These are phyloP conservation scores for Drosophila atripex DNA, from an alignment of 2,888 invertebrate genomes.

Conservation along the genomic window DNA sequence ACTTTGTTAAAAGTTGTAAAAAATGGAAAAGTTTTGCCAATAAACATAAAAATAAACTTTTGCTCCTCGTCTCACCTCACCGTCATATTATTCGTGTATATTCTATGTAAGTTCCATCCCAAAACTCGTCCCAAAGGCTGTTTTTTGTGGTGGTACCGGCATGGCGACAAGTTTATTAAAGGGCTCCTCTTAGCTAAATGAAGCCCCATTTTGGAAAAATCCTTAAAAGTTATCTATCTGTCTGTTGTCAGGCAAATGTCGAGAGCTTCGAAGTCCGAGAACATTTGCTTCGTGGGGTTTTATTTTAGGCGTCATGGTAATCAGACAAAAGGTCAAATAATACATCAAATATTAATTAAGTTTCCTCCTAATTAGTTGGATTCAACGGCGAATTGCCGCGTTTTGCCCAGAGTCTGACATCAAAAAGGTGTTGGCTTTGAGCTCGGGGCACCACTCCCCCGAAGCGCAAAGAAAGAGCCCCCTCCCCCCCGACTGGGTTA, in stretches of 20 bases:
- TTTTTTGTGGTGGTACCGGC: conserved; percentile 40
- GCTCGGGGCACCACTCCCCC: conserved; percentile 48
- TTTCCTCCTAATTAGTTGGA: conserved; percentile 73
- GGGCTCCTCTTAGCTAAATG: conserved; percentile 54
- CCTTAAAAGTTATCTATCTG: conserved; percentile 40
- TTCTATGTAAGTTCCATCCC: conserved; percentile 3
- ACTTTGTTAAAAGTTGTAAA: conserved; percentile 68
- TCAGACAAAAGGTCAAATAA: conserved; percentile 55
- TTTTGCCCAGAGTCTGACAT: conserved; percentile 43
- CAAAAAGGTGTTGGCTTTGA: conserved; percentile 65
- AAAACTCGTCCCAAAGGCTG: conserved; percentile 31
- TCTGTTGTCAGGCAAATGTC: conserved; percentile 27
- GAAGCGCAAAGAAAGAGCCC: conserved; percentile 52
- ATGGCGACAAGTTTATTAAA: conserved; percentile 72
- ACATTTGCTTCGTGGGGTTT: not conserved
- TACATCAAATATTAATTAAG: conserved; percentile 72
- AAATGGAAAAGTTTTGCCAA: conserved; percentile 75
- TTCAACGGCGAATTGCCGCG: conserved; percentile 44
- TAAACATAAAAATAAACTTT: conserved; percentile 73
- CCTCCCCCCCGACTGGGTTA: conserved; percentile 18
- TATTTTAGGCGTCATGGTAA: conserved; percentile 11
- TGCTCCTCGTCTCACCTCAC: conserved; percentile 61
- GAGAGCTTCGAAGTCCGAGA: conserved; percentile 16
- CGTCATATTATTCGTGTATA: conserved; percentile 44
- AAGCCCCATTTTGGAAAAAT: conserved; percentile 55